Conservation (phyloP, 2,888 invertebrate genomes). For the Polymixis lichenea region DNA sequence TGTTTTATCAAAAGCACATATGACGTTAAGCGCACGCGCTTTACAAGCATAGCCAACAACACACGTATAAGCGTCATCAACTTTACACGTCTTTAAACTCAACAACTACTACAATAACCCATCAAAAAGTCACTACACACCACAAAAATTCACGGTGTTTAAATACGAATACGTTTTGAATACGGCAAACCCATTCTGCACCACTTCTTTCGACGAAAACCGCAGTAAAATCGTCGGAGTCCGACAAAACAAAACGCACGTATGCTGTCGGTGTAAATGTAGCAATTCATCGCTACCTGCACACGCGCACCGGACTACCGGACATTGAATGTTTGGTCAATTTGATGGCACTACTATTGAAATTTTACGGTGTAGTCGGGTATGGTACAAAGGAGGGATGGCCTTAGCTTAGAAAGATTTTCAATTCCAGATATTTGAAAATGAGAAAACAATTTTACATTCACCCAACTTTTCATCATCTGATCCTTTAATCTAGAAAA, state of each 20-base stretch:
- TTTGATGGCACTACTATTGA: constrained; percentile 70
- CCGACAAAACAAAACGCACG: constrained; percentile 60
- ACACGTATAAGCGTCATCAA: neutral
- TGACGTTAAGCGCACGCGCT: neutral
- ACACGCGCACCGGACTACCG: constrained; percentile 47
- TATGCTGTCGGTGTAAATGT: constrained; percentile 69
- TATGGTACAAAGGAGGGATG: too few relatives aligned
- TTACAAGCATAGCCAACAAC: neutral
- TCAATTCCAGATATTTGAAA: too few relatives aligned
- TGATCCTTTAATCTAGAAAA: too few relatives aligned
- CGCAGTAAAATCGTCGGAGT: constrained; percentile 51
- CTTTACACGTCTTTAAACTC: neutral
- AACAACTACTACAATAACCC: constrained; percentile 1
- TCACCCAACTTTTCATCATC: too few relatives aligned
- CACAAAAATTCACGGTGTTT: constrained; percentile 22
- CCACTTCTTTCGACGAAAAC: constrained; percentile 51
- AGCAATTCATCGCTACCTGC: constrained; percentile 67
- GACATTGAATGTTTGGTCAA: constrained; percentile 78
- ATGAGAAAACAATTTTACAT: too few relatives aligned
- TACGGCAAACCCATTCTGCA: constrained; percentile 28
- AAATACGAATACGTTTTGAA: constrained; percentile 43
- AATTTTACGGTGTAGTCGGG: neutral
- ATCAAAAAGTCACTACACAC: constrained; percentile 6
- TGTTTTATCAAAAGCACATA: neutral
- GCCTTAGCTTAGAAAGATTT: too few relatives aligned